These are phyloP conservation scores for Lepus oiostolus DNA, from an alignment of 2,797 vertebrate species.

Conservation along the genomic window DNA sequence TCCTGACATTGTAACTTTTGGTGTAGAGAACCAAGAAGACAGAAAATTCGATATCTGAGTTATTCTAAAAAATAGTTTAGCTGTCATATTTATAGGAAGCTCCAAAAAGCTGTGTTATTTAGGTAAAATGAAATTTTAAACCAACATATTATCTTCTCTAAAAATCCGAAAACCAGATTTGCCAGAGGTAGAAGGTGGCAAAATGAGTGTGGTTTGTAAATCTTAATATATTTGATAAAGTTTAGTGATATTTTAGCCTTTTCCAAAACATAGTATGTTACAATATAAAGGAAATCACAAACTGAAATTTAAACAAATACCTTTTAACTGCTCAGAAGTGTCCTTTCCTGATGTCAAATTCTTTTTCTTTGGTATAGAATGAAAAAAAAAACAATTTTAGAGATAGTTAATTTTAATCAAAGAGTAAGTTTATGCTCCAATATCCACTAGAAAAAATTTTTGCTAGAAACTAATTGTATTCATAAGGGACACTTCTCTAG, in stretches of 20 bases:
- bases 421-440: neutral
- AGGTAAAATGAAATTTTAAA: constrained; percentile 43
- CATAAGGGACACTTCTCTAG: neutral
- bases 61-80: constrained; percentile 20
- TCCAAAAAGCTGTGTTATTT: constrained; percentile 32
- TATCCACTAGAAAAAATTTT: neutral
- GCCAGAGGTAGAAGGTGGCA: neutral
- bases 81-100: constrained; percentile 8
- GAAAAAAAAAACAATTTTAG: neutral
- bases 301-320: constrained; percentile 42
- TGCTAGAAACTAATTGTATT: neutral
- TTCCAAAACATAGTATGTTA: constrained; percentile 52
- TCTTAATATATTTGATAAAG: constrained; percentile 37
- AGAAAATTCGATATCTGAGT: constrained; percentile 5
- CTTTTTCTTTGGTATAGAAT: constrained; percentile 5
- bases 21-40: neutral
- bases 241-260: constrained; percentile 36
- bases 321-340: neutral
- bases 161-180: constrained; percentile 6
- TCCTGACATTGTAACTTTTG: neutral
- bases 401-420: constrained; percentile 9
- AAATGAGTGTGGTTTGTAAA: constrained; percentile 35
- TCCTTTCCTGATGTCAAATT: constrained; percentile 41
- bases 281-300: constrained; percentile 60
- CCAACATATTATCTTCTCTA: neutral